Conservation (phyloP, 2,797 vertebrate genomes). For the Pangasius krempfi region DNA sequence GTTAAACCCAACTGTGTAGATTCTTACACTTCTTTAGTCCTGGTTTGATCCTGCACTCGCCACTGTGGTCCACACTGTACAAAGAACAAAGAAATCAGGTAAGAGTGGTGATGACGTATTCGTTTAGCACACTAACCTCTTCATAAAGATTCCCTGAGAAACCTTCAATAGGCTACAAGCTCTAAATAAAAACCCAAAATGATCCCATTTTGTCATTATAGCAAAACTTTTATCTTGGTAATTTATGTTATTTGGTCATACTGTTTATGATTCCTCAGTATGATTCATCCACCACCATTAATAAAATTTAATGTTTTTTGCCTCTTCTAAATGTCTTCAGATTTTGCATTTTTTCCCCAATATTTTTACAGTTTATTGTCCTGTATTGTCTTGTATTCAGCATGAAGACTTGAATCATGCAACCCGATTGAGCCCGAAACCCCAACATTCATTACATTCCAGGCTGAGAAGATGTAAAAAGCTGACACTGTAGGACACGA, state of each 20-base stretch:
- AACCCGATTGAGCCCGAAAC: not conserved
- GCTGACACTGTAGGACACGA: no score
- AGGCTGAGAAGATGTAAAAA: no score
- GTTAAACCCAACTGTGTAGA: not conserved
- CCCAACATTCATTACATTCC: not conserved
- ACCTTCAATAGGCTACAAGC: not conserved
- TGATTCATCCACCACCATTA: not conserved
- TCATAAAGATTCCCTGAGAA: not conserved
- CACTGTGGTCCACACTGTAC: not conserved
- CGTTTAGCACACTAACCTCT: not conserved
- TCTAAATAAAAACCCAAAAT: not conserved
- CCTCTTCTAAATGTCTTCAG: not conserved
- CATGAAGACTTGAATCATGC: not conserved
- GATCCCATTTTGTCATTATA: no score
- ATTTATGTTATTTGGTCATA: not conserved
- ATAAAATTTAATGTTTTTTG: not conserved
- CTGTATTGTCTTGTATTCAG: no score
- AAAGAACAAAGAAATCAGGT: not conserved
- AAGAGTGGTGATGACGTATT: not conserved
- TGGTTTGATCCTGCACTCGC: constrained; percentile 27
- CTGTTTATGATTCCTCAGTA: not conserved
- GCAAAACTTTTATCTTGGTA: not conserved
- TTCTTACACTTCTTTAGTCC: constrained; percentile 43
- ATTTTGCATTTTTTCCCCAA: not conserved
- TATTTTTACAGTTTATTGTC: not conserved